Evolutionary conservation across 2,888 invertebrate genomes (phyloP), one percentile per base, ranked within the genome.

Genomic region (Epirrhoe tristata): DNA sequence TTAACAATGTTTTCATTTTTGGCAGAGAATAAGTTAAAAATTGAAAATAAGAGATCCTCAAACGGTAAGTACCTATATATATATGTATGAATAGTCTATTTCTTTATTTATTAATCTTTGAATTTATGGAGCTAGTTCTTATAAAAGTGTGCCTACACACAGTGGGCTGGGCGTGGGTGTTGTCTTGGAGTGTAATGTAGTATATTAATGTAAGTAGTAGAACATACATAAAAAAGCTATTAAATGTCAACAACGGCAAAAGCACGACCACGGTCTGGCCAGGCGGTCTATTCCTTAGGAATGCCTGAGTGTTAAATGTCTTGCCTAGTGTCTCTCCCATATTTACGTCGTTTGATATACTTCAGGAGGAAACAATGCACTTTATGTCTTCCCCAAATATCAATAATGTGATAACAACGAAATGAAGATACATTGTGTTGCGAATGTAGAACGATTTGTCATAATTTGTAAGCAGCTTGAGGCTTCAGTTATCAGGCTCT

Each of bases 381-480:
- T 61, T 46, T 48, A 65, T 52, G 57, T 52, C 52, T 57, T 52
- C 48, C 36, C 36, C 7, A 61, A 61, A 55, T 48, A 52, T 61
- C 50, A 57, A 68, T 68, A 43, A 58, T 39, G n/a, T n/a, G 43
- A 51, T 52, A 60, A 56, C 39, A 54, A 50, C 34, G 54, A 48
- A 59, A 48, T 56, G 55, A 56, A 59, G 52, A 60, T 43, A 66
- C 66, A 70, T 65, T 68, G 69, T 71, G 56, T 63, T 55, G 63
- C 32, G 67, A 71, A 74, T 72, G 74, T 73, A 74, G 69, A 75
- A 72, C 77, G 72, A 76, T 77, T 75, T 76, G 75, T 72, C 70
- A 74, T 61, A 71, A 67, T 66, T 88, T 85, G 80, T 84, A 74
- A 73, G 72, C 79, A 73, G 72, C 79, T 80, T 80, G 77, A 76